Percentiles rank a stretch among this genome's conserved stretches.
These are phyloP conservation scores for Discoglossus pictus DNA, from an alignment of 2,797 vertebrate genomes.

Conservation along the genomic window DNA sequence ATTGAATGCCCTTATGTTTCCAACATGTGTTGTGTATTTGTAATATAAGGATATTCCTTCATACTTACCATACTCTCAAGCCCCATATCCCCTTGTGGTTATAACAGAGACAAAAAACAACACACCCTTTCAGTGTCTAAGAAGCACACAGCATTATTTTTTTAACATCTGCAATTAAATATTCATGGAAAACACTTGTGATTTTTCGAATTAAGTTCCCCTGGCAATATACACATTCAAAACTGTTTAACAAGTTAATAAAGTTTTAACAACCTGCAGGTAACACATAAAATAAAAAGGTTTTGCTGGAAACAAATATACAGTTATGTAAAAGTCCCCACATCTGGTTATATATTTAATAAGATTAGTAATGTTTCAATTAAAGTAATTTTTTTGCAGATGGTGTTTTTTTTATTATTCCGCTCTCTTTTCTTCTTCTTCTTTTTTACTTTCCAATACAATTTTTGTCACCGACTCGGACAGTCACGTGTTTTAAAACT, in stretches of 20 bases:
- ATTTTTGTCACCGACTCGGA: no score
- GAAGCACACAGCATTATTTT: background rate
- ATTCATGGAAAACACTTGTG: constrained; percentile 26
- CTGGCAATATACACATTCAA: constrained; percentile 27
- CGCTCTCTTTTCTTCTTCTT: background rate
- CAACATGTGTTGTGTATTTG: no score
- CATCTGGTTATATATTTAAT: constrained; percentile 39
- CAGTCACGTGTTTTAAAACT: no score
- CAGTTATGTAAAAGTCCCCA: constrained; percentile 37
- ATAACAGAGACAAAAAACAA: background rate
- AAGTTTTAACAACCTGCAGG: constrained; percentile 41
- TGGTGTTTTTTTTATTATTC: constrained; percentile 3
- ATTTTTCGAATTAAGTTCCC: constrained; percentile 20
- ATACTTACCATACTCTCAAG: no score
- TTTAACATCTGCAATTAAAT: constrained; percentile 17
- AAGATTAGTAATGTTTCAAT: constrained; percentile 34
- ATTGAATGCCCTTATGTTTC: no score
- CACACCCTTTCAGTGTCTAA: constrained; percentile 1
- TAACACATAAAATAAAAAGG: constrained; percentile 39
- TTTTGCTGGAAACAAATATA: constrained; percentile 43
- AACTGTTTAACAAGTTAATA: constrained; percentile 37
- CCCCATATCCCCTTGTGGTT: background rate
- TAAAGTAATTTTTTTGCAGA: background rate
- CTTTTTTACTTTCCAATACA: no score
- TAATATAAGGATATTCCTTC: no score